Evolutionary conservation across 2,797 vertebrate genomes (phyloP).

Genomic region (Hafferia zeledoni): DNA sequence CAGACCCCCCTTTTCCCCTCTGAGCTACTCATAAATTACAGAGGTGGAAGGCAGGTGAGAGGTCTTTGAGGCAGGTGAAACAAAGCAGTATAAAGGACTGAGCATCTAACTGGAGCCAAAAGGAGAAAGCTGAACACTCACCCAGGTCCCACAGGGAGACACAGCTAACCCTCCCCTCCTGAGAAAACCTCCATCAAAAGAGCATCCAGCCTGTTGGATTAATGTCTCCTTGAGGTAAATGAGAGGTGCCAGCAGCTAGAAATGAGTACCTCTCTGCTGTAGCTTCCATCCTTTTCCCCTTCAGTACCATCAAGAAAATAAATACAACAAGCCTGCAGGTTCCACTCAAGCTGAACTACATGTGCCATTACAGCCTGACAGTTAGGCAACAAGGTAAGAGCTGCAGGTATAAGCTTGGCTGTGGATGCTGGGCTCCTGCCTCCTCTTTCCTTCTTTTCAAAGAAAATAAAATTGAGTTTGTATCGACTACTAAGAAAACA

Average conservation of each 20-base stretch:
- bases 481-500: slow-evolving; percentile 55
- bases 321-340: not conserved
- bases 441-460: slow-evolving; percentile 5
- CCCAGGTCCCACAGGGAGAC: not conserved
- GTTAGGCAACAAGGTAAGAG: not conserved
- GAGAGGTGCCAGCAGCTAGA: not conserved
- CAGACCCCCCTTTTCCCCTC: not conserved
- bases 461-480: slow-evolving; percentile 57
- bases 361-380: not conserved
- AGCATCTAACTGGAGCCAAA: not conserved
- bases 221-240: slow-evolving; percentile 7
- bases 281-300: not conserved
- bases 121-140: slow-evolving; percentile 19
- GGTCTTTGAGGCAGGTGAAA: not conserved
- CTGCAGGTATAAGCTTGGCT: not conserved
- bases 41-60: not conserved
- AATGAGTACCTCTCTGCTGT: not conserved
- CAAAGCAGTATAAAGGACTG: fast-evolving
- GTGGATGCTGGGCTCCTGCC: not conserved
- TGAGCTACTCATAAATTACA: not conserved
- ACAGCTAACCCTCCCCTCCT: not conserved
- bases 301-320: not conserved
- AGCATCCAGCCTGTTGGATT: not conserved
- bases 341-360: not conserved
- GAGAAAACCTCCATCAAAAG: slow-evolving; percentile 9